These are phyloP conservation scores for Pontoporia blainvillei DNA, from an alignment of 2,113 vertebrate genomes.

Conservation along the genomic window DNA sequence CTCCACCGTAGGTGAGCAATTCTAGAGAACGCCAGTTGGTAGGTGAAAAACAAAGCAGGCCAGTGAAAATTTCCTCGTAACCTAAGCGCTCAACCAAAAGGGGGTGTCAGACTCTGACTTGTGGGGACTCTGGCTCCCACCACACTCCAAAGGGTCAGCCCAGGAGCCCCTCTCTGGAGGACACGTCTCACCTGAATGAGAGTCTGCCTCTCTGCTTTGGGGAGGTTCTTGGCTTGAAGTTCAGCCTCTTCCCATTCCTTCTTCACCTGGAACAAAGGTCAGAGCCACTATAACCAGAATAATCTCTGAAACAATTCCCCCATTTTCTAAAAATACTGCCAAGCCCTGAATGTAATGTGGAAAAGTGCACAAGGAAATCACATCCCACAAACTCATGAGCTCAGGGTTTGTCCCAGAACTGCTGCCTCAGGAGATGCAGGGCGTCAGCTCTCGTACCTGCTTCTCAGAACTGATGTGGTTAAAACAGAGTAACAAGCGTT, in stretches of 20 bases:
- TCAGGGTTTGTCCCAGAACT: neutral
- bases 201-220: slow-evolving; percentile 95
- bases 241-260: slow-evolving; percentile 99
- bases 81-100: neutral
- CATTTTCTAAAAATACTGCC: slow-evolving; percentile 7
- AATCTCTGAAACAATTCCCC: neutral
- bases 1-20: neutral
- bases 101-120: neutral
- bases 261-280: slow-evolving; percentile 85
- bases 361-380: neutral
- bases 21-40: neutral
- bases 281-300: neutral
- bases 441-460: neutral
- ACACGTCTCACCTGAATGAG: slow-evolving; percentile 90
- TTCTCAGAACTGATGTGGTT: neutral
- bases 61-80: neutral
- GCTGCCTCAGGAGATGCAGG: neutral
- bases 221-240: slow-evolving; percentile 94
- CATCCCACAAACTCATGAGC: neutral
- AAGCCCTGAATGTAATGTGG: neutral
- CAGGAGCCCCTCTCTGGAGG: neutral
- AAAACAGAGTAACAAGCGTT: neutral
- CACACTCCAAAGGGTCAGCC: neutral
- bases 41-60: slow-evolving; percentile 35
- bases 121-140: neutral